phyloP scores from a whole-genome alignment of 1,140 invertebrate genomes.

The Spodoptera frugiperda region DNA sequence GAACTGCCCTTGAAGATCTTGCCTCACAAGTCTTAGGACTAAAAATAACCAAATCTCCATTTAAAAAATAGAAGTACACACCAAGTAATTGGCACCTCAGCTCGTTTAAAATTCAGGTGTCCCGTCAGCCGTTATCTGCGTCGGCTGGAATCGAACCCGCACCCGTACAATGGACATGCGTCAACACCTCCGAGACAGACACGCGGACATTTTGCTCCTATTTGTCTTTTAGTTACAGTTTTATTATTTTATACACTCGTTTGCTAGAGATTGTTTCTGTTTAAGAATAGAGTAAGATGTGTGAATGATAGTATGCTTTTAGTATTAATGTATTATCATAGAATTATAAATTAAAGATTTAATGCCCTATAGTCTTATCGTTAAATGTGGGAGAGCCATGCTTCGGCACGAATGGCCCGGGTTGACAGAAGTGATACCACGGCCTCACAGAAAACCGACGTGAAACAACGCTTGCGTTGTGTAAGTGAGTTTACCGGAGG shows the following conservation, averaged over 20 bases:
- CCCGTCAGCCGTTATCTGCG: conserved; percentile 54
- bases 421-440: too few species aligned
- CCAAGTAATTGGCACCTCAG: conserved; percentile 65
- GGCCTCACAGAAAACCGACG: too few species aligned
- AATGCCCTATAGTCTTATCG: too few species aligned
- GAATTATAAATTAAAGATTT: too few species aligned
- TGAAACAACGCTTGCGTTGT: too few species aligned
- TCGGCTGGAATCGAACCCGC: conserved; percentile 56
- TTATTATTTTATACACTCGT: conserved; percentile 20
- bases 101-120: conserved; percentile 68
- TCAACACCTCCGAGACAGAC: conserved; percentile 46
- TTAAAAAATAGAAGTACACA: conserved; percentile 37
- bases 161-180: conserved; percentile 62
- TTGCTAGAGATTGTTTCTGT: too few species aligned
- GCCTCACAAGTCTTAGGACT: not conserved
- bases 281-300: not conserved
- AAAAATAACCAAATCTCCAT: conserved; percentile 21
- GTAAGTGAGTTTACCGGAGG: too few species aligned
- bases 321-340: too few species aligned
- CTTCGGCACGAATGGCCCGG: too few species aligned
- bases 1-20: not conserved
- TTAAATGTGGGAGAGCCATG: too few species aligned
- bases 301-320: not conserved
- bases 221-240: conserved; percentile 40
- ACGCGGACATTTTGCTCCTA: conserved; percentile 27